Percentiles rank a stretch among this genome's conserved stretches.
Evolutionary conservation across 2,888 invertebrate genomes (phyloP).

Genomic region (Corythucha ciliata): DNA sequence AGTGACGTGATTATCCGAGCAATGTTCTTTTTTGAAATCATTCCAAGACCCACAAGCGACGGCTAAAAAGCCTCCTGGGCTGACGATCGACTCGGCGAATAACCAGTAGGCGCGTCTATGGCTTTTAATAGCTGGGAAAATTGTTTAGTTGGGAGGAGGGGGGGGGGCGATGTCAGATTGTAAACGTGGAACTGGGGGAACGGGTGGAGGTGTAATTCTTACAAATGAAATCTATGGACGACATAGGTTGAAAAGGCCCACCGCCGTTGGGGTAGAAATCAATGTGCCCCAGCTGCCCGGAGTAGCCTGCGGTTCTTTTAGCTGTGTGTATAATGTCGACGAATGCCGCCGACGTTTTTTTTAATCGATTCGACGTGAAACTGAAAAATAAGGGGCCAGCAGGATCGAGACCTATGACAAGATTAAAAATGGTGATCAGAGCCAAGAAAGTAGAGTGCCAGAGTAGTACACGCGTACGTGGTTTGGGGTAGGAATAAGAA

Average conservation of each 20-base stretch:
- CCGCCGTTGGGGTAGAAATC: constrained; percentile 50
- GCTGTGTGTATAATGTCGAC: constrained; percentile 55
- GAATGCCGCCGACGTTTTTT: constrained; percentile 57
- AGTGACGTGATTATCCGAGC: constrained; percentile 23
- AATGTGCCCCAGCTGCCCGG: constrained; percentile 45
- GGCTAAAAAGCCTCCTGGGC: constrained; percentile 59
- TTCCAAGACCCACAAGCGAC: constrained; percentile 47
- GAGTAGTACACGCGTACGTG: too few species aligned
- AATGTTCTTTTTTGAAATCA: constrained; percentile 28
- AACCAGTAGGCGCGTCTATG: constrained; percentile 69
- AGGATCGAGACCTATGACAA: too few species aligned
- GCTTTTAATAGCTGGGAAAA: constrained; percentile 59
- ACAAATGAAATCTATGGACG: background rate
- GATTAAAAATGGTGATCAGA: too few species aligned
- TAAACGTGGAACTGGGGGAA: too few species aligned
- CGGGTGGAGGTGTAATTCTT: too few species aligned
- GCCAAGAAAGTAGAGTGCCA: too few species aligned
- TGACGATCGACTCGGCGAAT: constrained; percentile 61
- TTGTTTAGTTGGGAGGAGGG: too few species aligned
- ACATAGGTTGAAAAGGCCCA: constrained; percentile 43
- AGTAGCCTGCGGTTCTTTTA: constrained; percentile 45
- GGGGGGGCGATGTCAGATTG: too few species aligned
- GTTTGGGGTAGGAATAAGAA: too few species aligned
- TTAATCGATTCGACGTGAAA: constrained; percentile 53
- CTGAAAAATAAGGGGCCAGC: constrained; percentile 67